phyloP scores from a whole-genome alignment of 2,888 invertebrate genomes.

The Heliconius aoede region DNA sequence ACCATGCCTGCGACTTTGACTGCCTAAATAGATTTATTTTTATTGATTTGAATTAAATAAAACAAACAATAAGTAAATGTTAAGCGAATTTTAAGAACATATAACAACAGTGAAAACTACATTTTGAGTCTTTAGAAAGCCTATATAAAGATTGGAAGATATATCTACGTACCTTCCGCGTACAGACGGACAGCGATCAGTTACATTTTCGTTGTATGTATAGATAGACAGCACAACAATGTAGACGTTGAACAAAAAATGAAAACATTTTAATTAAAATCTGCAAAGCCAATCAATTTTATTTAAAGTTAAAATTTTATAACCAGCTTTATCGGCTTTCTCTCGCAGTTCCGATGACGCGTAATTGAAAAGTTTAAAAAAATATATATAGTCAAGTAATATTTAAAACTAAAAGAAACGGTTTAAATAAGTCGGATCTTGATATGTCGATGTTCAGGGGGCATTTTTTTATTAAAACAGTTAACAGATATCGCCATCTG shows the following conservation, averaged over 20 bases:
- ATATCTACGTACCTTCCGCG: neutral
- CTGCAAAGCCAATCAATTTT: conserved; percentile 6
- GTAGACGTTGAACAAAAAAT: neutral
- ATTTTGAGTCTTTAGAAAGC: too few species aligned
- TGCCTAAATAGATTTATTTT: too few species aligned
- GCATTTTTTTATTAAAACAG: too few species aligned
- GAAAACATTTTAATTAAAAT: conserved; percentile 9
- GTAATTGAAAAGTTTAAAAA: neutral
- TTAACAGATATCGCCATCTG: too few species aligned
- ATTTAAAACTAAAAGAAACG: neutral
- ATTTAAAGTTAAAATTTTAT: conserved; percentile 12
- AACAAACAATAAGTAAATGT: too few species aligned
- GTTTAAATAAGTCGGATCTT: too few species aligned
- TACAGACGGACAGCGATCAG: neutral
- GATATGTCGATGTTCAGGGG: too few species aligned
- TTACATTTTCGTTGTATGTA: neutral
- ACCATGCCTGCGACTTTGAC: too few species aligned
- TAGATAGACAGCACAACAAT: neutral
- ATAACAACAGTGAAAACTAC: too few species aligned
- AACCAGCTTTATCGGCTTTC: neutral
- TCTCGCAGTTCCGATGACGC: neutral
- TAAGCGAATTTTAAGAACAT: too few species aligned
- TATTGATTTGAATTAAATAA: too few species aligned
- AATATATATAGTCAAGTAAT: neutral
- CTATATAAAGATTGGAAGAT: too few species aligned